Evolutionary conservation across 2,888 invertebrate genomes (phyloP).

Genomic region (Melanophora roralis): DNA sequence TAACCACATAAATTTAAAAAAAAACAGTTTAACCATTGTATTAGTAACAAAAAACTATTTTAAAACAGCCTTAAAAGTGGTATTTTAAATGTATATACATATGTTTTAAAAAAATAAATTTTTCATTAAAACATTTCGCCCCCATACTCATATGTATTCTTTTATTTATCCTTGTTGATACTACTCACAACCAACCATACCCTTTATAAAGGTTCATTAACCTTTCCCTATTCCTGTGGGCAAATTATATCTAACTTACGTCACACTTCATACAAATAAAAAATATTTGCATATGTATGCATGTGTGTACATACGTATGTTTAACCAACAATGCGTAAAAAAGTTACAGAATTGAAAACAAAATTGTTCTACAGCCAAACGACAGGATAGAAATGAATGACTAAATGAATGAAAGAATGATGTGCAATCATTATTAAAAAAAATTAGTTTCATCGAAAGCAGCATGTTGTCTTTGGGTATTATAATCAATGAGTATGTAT

Average conservation of each 20-base stretch:
- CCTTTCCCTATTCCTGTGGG: slow-evolving; percentile 29
- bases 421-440: slow-evolving; percentile 6
- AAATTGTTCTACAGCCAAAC: neutral
- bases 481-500: neutral
- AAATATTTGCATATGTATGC: neutral
- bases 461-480: neutral
- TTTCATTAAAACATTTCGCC: neutral
- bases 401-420: slow-evolving; percentile 16
- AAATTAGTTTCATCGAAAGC: slow-evolving; percentile 6
- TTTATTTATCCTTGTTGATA: neutral
- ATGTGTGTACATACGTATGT: too few relatives aligned
- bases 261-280: slow-evolving; percentile 38
- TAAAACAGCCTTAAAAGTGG: too few relatives aligned
- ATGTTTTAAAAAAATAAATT: too few relatives aligned
- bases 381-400: neutral
- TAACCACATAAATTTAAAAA: too few relatives aligned
- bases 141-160: neutral
- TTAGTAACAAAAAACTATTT: too few relatives aligned
- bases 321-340: too few relatives aligned
- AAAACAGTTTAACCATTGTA: too few relatives aligned
- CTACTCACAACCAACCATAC: neutral
- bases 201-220: slow-evolving; percentile 26
- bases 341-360: neutral
- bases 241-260: slow-evolving; percentile 41
- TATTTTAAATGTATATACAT: too few relatives aligned